Evolutionary conservation across 2,797 vertebrate genomes (phyloP), one percentile per base, ranked within the genome.

Genomic region (Gila robusta): DNA sequence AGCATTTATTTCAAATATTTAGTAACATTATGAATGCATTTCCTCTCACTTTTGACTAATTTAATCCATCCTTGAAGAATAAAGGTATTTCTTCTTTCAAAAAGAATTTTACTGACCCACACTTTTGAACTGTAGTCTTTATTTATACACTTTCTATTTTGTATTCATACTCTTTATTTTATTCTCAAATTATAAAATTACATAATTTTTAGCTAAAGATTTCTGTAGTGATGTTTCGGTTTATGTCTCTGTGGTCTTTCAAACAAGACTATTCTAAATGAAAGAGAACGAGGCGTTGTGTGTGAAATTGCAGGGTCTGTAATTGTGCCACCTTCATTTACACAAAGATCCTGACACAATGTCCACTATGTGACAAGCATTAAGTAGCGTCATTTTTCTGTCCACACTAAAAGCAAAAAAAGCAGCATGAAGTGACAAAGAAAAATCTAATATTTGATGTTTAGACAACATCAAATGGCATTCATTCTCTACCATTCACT

Each of bases 321-420:
- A 78, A 78, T 62, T 62, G 76, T 62, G 49, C 79, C 70, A 62
- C 83, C 66, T 41, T 72, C 81, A 88, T 19, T 71, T 79, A 84
- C 62, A 88, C 87, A 82, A 70, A 87, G 82, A 72, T 82, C 84
- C 81, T 80, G 74, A 90, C 86, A 83, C 37, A 79, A 62, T n/a
- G 4, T 78, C 35, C 54, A 59, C 35, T n/a, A 26, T 41, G 54
- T 26, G 76, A 39, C 6, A 59, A 62, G 23, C 37, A 62, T 78
- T 78, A 35, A 62, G 35, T 17, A 17, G 54, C 35, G 14, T 10
- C 4, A 62, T 41, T 79, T 70, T 79, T 79, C 23, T 0, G 12
- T 79, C 14, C 76, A 26, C 12, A 10, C 4, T 41, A 26, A 12
- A 59, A 62, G 23, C 35, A 78, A 78, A 78, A 78, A 59, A 59